phyloP scores from a whole-genome alignment of 2,888 invertebrate species.

The Drosophila diplacantha region DNA sequence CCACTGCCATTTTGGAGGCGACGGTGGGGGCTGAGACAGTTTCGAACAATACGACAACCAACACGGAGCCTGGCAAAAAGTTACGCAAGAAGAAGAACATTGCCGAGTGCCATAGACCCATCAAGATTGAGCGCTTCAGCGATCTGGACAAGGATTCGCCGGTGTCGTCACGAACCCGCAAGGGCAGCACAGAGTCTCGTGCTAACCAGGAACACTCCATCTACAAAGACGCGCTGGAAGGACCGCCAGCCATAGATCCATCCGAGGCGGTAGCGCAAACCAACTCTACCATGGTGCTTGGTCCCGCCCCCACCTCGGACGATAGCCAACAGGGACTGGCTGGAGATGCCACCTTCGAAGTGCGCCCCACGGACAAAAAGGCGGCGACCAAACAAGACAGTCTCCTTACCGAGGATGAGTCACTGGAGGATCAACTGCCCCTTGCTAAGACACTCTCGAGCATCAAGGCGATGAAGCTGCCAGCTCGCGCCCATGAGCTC shows the following conservation, averaged over 20 bases:
- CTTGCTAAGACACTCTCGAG: slow-evolving; percentile 29
- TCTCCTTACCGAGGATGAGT: slow-evolving; percentile 76
- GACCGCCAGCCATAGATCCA: slow-evolving; percentile 13
- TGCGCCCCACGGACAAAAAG: slow-evolving; percentile 36
- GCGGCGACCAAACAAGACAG: slow-evolving; percentile 56
- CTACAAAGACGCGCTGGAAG: slow-evolving; percentile 78
- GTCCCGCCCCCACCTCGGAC: slow-evolving; percentile 30
- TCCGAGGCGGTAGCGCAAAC: slow-evolving; percentile 46
- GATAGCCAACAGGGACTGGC: slow-evolving; percentile 27
- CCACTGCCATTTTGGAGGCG: slow-evolving; percentile 29
- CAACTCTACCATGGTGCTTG: slow-evolving; percentile 40
- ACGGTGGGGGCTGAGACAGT: slow-evolving; percentile 34
- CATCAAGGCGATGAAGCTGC: slow-evolving; percentile 65
- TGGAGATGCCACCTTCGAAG: slow-evolving; percentile 55
- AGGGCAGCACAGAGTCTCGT: slow-evolving; percentile 44
- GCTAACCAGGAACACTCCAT: slow-evolving; percentile 65
- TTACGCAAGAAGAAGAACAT: slow-evolving; percentile 63
- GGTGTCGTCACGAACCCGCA: slow-evolving; percentile 70
- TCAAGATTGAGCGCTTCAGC: slow-evolving; percentile 75
- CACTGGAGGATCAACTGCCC: slow-evolving; percentile 49
- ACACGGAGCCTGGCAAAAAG: slow-evolving; percentile 50
- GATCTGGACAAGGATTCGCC: slow-evolving; percentile 56
- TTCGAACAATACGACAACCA: slow-evolving; percentile 37
- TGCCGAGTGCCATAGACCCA: slow-evolving; percentile 54
- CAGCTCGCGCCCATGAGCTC: slow-evolving; percentile 74